Evolutionary conservation across 92 coral and sea anemone species (phyloP), one percentile per base, ranked within the genome.

Genomic region (Scolanthus callimorphus): DNA sequence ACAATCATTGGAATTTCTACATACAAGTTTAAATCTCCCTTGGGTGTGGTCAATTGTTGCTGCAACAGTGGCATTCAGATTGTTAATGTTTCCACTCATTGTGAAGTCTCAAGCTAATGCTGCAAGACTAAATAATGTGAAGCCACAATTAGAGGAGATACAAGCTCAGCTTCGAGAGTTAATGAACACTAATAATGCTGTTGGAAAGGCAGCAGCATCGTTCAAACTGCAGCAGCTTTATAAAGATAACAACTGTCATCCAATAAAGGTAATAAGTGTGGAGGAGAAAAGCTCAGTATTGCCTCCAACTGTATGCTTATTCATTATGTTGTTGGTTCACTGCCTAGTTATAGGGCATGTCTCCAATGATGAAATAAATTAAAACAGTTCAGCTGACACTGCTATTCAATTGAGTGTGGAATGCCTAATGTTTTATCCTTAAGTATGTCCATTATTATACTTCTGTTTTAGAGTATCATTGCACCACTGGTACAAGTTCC

Each of bases 201-300:
- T 66, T 2, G 96, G 91, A 3, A 74, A 85, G 49, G 97, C 95
- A 21, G 73, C 80, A 15, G 90, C 96, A 1, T 54, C 85, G 27
- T 31, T 54, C 44, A 85, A 74, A 62, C 46, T 94, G 31, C 70
- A 82, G 19, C 85, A 89, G 63, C 80, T 94, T 10, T 94, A 89
- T 47, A 55, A 77, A 29, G 96, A 94, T 57, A 71, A 94, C 28
- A 74, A 81, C 57, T 94, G 99, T 50, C 95, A 85, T 67, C 99
- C 99, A 12, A 30, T 88, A 4, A 92, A 84, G 96, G 98, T 92
- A 59, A n/a, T n/a, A n/a, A n/a, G n/a, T n/a, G n/a, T n/a, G n/a
- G n/a, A n/a, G n/a, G n/a, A n/a, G n/a, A n/a, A n/a, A n/a, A n/a
- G n/a, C n/a, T n/a, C n/a, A n/a, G n/a, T n/a, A n/a, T n/a, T n/a